Conservation (phyloP, 2,888 invertebrate species). For the Ophion obscuratus region DNA sequence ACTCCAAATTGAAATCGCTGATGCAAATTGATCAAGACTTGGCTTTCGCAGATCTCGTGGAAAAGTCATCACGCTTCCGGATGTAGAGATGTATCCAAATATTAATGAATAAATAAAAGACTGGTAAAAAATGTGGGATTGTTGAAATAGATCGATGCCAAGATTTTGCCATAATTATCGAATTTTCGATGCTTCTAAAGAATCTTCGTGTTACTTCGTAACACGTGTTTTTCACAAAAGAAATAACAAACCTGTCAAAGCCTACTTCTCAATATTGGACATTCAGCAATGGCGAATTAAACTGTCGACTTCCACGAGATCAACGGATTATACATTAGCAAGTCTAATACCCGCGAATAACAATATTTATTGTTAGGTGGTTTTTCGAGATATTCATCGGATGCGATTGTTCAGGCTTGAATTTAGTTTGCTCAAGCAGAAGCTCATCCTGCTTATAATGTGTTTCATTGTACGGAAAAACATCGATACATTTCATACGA, state of each 20-base stretch:
- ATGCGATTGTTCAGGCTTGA: neutral
- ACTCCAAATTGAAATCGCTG: neutral
- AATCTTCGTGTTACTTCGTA: neutral
- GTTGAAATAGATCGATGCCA: neutral
- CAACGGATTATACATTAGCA: constrained; percentile 46
- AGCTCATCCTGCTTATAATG: neutral
- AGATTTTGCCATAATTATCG: neutral
- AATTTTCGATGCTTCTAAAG: no score
- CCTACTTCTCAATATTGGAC: neutral
- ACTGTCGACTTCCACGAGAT: constrained; percentile 28
- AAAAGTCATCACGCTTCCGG: no score
- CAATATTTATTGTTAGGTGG: constrained; percentile 19
- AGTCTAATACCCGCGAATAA: constrained; percentile 46
- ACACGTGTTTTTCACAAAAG: neutral
- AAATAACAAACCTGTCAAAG: neutral
- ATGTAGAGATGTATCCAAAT: neutral
- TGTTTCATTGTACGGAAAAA: neutral
- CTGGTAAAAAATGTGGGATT: neutral
- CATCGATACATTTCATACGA: neutral
- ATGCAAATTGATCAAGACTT: neutral
- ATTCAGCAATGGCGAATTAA: neutral
- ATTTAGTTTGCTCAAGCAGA: neutral
- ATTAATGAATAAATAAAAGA: neutral
- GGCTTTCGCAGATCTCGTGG: no score
- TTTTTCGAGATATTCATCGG: constrained; percentile 40